A percentile compares a stretch with the other conserved stretches of the same genome.
phyloP scores from a whole-genome alignment of 2,888 invertebrate genomes.

The Physocephala rufipes region DNA sequence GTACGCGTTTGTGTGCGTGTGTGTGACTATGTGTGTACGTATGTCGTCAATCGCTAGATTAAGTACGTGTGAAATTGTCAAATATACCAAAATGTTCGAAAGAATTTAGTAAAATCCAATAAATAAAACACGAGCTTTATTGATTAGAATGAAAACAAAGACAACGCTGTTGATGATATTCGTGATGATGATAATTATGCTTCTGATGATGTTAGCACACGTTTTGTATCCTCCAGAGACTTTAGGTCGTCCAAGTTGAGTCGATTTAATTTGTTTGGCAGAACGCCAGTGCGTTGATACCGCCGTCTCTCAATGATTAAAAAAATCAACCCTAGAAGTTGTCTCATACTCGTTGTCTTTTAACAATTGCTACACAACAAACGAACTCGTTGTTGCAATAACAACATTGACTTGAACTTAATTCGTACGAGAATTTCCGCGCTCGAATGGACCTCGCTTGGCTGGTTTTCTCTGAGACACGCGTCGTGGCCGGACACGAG shows the following conservation, averaged over 20 bases:
- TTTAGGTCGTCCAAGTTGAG: too few relatives aligned
- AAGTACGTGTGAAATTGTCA: constrained; percentile 12
- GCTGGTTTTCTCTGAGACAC: background rate
- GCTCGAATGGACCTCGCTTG: background rate
- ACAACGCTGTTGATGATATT: too few relatives aligned
- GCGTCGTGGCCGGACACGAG: too few relatives aligned
- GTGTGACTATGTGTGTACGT: background rate
- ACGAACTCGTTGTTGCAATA: too few relatives aligned
- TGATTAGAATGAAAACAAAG: constrained; percentile 15
- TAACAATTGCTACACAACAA: constrained; percentile 19
- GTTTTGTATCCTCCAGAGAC: constrained; percentile 2
- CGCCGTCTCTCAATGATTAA: too few relatives aligned
- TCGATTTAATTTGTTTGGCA: background rate
- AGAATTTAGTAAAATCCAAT: constrained; percentile 4
- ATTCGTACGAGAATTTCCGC: constrained; percentile 15
- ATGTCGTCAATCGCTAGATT: too few relatives aligned
- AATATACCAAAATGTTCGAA: background rate
- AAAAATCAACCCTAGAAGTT: constrained; percentile 22
- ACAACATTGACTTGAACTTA: constrained; percentile 22
- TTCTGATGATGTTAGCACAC: background rate
- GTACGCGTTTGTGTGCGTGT: too few relatives aligned
- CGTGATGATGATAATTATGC: too few relatives aligned
- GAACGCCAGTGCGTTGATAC: background rate
- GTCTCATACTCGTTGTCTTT: too few relatives aligned
- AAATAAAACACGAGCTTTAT: constrained; percentile 11